A percentile compares a stretch with the other conserved stretches of the same genome.
Conservation (phyloP, 2,888 invertebrate genomes). For the Lymantria dispar region DNA sequence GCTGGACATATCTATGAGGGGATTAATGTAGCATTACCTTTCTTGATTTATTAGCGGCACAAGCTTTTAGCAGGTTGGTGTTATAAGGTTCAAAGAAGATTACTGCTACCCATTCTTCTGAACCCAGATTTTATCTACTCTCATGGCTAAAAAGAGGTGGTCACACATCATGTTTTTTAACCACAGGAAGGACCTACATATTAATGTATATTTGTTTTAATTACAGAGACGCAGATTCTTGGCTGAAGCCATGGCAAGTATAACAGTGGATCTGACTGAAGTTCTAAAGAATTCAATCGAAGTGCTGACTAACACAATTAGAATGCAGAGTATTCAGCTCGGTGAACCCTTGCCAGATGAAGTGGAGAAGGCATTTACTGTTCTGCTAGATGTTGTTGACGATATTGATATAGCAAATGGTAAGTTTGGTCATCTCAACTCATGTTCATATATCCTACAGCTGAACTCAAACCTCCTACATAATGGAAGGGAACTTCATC, state of each 20-base stretch:
- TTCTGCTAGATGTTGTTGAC: conserved; percentile 86
- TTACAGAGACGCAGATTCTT: conserved; percentile 87
- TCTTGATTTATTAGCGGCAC: too few relatives aligned
- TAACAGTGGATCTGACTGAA: conserved; percentile 87
- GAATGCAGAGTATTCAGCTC: conserved; percentile 56
- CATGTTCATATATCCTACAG: neutral
- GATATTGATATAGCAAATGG: conserved; percentile 91
- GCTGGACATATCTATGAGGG: too few relatives aligned
- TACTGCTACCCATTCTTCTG: too few relatives aligned
- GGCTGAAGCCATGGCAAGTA: conserved; percentile 85
- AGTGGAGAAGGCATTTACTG: conserved; percentile 85
- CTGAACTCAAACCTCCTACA: too few relatives aligned
- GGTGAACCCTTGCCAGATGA: conserved; percentile 80
- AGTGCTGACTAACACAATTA: conserved; percentile 77
- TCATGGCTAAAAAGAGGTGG: too few relatives aligned
- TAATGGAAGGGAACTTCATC: too few relatives aligned
- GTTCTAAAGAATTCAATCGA: conserved; percentile 84
- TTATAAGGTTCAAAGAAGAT: too few relatives aligned
- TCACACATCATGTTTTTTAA: too few relatives aligned
- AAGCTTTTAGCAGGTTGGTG: too few relatives aligned
- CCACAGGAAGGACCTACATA: neutral
- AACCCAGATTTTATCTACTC: too few relatives aligned
- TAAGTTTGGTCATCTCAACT: conserved; percentile 44
- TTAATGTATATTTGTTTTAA: neutral
- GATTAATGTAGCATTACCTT: too few relatives aligned